Conservation (phyloP, 1,140 invertebrate genomes). For the Chelonus insularis region DNA sequence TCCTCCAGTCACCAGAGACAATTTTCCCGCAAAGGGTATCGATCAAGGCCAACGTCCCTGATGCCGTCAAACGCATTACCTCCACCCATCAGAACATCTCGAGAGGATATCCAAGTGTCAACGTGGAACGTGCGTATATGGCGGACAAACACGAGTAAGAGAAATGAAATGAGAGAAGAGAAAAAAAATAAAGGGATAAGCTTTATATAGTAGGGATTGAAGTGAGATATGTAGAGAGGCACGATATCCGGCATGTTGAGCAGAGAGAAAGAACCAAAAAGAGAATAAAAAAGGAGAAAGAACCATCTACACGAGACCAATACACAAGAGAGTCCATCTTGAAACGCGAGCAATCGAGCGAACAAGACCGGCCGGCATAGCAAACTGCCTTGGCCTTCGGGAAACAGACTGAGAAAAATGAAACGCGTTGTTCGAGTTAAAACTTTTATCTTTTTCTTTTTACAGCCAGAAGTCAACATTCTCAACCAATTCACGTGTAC, state of each 20-base stretch:
- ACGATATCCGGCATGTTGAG: slow-evolving; percentile 13
- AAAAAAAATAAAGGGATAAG: background rate
- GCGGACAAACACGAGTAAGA: background rate
- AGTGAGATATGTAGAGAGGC: background rate
- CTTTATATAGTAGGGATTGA: background rate
- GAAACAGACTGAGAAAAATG: slow-evolving; percentile 10
- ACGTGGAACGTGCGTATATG: background rate
- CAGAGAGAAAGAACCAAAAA: background rate
- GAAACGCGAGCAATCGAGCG: slow-evolving; percentile 23
- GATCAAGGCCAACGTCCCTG: slow-evolving; percentile 24
- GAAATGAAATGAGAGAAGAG: slow-evolving; percentile 7
- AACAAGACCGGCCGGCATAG: slow-evolving; percentile 8
- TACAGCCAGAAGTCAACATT: slow-evolving; percentile 2
- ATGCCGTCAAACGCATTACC: background rate
- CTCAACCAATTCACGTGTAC: slow-evolving; percentile 7
- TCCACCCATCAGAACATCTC: slow-evolving; percentile 12
- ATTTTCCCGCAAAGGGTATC: slow-evolving; percentile 24
- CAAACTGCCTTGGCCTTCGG: slow-evolving; percentile 21
- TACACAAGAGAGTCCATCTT: slow-evolving; percentile 19
- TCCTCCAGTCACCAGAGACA: background rate
- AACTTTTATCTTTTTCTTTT: background rate
- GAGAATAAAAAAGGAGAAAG: background rate
- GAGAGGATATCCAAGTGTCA: slow-evolving; percentile 13
- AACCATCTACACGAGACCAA: background rate
- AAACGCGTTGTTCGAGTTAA: background rate